Conservation (phyloP, 2,797 vertebrate genomes). For the Fistularia tabacaria region DNA sequence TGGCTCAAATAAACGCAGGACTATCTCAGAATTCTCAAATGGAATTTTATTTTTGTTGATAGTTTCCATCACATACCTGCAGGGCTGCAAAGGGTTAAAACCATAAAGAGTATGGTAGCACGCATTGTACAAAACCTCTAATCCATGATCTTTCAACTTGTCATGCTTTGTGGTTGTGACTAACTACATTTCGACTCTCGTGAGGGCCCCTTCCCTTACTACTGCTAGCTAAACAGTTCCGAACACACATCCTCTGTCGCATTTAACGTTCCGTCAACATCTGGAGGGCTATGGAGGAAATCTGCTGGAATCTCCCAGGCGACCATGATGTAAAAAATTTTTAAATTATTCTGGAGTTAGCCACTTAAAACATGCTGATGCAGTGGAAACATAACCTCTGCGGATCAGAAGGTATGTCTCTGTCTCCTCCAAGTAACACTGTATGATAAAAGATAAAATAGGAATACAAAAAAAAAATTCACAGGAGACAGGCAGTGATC, state of each 20-base stretch:
- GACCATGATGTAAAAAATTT: constrained; percentile 14
- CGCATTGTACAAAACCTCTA: constrained; percentile 43
- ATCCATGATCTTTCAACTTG: constrained; percentile 21
- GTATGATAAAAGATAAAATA: constrained; percentile 37
- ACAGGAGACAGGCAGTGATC: constrained; percentile 64
- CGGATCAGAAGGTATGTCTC: constrained; percentile 21
- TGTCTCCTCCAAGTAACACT: constrained; percentile 31
- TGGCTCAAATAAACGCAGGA: neutral
- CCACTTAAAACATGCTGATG: constrained; percentile 66
- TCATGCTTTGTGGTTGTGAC: constrained; percentile 15
- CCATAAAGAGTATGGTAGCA: constrained; percentile 42
- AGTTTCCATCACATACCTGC: constrained; percentile 56
- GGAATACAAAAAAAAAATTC: constrained; percentile 37
- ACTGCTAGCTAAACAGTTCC: constrained; percentile 31
- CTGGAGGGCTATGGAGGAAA: constrained; percentile 35
- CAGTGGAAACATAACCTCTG: constrained; percentile 36
- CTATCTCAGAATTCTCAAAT: constrained; percentile 44
- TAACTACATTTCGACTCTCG: constrained; percentile 21
- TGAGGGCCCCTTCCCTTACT: constrained; percentile 3
- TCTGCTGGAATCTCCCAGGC: constrained; percentile 21
- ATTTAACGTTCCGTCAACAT: constrained; percentile 22
- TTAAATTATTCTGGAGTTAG: constrained; percentile 59
- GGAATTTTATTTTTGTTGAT: constrained; percentile 63
- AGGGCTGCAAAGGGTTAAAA: constrained; percentile 56
- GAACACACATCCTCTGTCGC: constrained; percentile 5